Evolutionary conservation across 2,113 vertebrate species (phyloP), one percentile per base, ranked within the genome.

Genomic region (Urocitellus parryii): DNA sequence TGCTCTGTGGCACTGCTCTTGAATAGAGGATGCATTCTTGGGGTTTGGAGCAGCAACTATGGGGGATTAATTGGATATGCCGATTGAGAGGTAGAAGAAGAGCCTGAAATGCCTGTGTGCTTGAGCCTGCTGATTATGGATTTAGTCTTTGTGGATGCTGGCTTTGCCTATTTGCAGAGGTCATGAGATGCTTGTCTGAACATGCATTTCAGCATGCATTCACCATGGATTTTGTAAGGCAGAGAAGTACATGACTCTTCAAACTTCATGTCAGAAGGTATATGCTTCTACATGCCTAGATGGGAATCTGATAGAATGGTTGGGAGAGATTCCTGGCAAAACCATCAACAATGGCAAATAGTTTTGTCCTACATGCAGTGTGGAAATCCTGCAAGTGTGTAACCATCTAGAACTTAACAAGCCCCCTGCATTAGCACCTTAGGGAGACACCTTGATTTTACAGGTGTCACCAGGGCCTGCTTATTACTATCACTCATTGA

Each of bases 1-100:
- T 98, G 97, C 98, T 98, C 93, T 91, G 89, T 95, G 96, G 95
- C 88, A 93, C 95, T 85, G 45, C 45, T 97, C 91, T 81, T 68
- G 56, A 98, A 88, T 82, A 95, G 94, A 97, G 25, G 0, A 51
- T 83, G 45, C 48, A 37, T 88, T 97, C 96, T 96, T 97, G 91
- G 72, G 95, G 93, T 90, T 68, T 94, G 83, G 83, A 94, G 83
- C 17, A 67, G 91, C 97, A 82, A 72, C 56, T 32, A 45, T 72
- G 39, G 8, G 77, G 72, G 87, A 80, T 95, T 98, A 98, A 98
- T 97, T 97, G 97, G 96, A 87, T 96, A 97, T 78, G 53, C 68
- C 4, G 80, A 87, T 97, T 92, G 94, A 80, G 96, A 96, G 88
- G 2, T 85, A 7, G 45, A 76, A 63, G 63, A 86, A 92, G 53